Evolutionary conservation across 2,888 invertebrate species (phyloP).

Genomic region (Iselma pallidipennis): DNA sequence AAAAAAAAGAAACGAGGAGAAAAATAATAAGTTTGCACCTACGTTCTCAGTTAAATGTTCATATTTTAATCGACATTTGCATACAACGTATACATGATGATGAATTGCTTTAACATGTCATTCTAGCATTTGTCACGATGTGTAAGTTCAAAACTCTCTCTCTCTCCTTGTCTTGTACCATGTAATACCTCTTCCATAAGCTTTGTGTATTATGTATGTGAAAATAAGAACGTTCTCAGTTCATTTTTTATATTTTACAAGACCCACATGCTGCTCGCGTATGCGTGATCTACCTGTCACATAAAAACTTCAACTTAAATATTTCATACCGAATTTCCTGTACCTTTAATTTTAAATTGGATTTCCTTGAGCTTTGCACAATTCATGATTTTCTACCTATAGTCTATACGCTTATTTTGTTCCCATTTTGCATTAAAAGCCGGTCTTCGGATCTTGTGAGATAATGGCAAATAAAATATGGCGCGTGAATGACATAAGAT

Average conservation of each 20-base stretch:
- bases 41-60: conserved; percentile 1
- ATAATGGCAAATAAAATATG: too few species aligned
- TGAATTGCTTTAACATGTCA: conserved; percentile 18
- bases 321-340: too few species aligned
- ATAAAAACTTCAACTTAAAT: too few species aligned
- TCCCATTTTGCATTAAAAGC: too few species aligned
- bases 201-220: not conserved
- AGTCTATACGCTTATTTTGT: too few species aligned
- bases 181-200: not conserved
- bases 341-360: too few species aligned
- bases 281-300: too few species aligned
- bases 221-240: conserved; percentile 17
- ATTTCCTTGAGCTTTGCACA: too few species aligned
- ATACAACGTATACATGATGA: conserved; percentile 13
- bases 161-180: not conserved
- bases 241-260: conserved; percentile 19
- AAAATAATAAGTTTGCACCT: conserved; percentile 16
- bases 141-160: not conserved
- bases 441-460: too few species aligned
- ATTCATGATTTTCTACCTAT: too few species aligned
- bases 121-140: conserved; percentile 6
- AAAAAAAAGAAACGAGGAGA: not conserved
- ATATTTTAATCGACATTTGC: conserved; percentile 18
- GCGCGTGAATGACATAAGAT: too few species aligned
- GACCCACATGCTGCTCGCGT: too few species aligned